phyloP scores from a whole-genome alignment of 2,888 invertebrate species.

The Ectemnius continuus region DNA sequence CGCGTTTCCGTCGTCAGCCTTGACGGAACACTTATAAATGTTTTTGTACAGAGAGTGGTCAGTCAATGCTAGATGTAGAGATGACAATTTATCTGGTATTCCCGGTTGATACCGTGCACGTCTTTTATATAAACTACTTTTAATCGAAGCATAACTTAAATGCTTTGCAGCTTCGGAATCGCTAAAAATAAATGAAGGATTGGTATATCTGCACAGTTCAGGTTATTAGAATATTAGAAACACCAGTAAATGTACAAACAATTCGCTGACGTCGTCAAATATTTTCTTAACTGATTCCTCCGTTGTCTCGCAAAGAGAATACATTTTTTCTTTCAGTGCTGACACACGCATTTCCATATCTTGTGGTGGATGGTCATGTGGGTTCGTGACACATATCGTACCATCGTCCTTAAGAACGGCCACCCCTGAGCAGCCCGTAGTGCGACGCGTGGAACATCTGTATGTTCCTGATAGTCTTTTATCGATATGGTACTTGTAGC shows the following conservation, averaged over 20 bases:
- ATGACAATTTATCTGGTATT: conserved; percentile 8
- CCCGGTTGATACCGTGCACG: not conserved
- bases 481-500: not conserved
- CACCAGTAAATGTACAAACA: not conserved
- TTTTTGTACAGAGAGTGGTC: conserved; percentile 11
- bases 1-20: conserved; percentile 21
- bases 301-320: not conserved
- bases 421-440: not conserved
- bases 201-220: not conserved
- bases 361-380: too few relatives aligned
- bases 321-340: not conserved
- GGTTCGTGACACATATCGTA: not conserved
- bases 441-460: conserved; percentile 4
- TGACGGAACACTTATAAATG: conserved; percentile 33
- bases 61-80: conserved; percentile 7
- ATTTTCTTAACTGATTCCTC: not conserved
- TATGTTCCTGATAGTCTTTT: not conserved
- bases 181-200: not conserved
- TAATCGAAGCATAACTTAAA: conserved; percentile 5
- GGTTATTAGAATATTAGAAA: not conserved
- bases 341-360: not conserved
- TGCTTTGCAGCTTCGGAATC: conserved; percentile 8
- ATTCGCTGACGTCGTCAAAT: not conserved
- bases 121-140: not conserved
- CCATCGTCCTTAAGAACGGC: not conserved